Evolutionary conservation across 2,797 vertebrate species (phyloP).

Genomic region (Betta splendens): DNA sequence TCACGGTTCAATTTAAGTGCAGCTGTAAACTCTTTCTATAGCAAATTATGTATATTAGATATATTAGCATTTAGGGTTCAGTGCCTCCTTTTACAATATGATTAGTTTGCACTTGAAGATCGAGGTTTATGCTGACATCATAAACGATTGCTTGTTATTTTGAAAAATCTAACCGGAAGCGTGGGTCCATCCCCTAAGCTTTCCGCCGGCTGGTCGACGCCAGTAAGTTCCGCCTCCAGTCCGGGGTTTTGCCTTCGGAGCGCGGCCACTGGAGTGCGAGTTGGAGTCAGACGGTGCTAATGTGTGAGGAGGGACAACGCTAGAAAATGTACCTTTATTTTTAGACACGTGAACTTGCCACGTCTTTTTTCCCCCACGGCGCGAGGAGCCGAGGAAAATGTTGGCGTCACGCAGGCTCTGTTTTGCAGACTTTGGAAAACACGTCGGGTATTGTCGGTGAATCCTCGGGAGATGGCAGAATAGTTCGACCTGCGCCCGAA

Average conservation of each 20-base stretch:
- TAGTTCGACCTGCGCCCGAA: conserved; percentile 57
- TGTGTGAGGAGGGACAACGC: conserved; percentile 13
- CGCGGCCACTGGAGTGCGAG: conserved; percentile 26
- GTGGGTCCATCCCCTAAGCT: conserved; percentile 18
- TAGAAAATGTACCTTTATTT: conserved; percentile 27
- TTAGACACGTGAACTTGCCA: conserved; percentile 34
- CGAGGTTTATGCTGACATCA: too few relatives aligned
- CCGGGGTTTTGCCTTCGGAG: conserved; percentile 48
- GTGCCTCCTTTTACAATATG: too few relatives aligned
- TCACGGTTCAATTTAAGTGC: too few relatives aligned
- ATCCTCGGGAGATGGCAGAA: conserved; percentile 74
- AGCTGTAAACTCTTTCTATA: too few relatives aligned
- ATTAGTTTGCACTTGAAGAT: too few relatives aligned
- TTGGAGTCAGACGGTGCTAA: conserved; percentile 14
- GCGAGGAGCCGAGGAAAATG: conserved; percentile 45
- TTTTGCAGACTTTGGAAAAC: conserved; percentile 70
- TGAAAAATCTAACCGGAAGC: conserved; percentile 61
- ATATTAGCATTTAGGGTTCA: too few relatives aligned
- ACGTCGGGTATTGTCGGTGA: conserved; percentile 62
- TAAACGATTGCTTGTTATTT: too few relatives aligned
- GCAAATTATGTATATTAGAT: too few relatives aligned
- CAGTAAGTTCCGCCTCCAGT: conserved; percentile 71
- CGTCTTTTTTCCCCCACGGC: conserved; percentile 19
- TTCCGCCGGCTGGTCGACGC: conserved; percentile 51
- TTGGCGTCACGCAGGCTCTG: conserved; percentile 64